Evolutionary conservation across 2,888 invertebrate genomes (phyloP), one percentile per base, ranked within the genome.

Genomic region (Drosophila kambysellisi): DNA sequence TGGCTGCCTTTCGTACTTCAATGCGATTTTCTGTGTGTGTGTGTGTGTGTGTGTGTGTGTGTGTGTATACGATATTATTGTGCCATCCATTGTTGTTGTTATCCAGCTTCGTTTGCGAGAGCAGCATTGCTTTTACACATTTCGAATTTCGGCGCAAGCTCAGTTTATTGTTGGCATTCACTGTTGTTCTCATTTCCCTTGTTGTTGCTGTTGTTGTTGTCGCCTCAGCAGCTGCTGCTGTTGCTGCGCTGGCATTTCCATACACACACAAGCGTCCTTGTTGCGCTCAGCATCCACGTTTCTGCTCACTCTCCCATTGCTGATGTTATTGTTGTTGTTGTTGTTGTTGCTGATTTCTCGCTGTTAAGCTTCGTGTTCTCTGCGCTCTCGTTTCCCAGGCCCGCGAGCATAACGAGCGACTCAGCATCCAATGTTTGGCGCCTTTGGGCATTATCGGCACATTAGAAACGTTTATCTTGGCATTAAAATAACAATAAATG

Each of bases 71-170:
- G 70, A 58, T 54, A 77, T 66, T 56, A 72, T 70, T 74, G 76
- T 69, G 59, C 65, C 66, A 80, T 70, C 76, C 56, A 78, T 84
- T 84, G 84, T 89, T 87, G 71, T 83, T 82, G 33, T 53, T 17
- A 39, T n/a, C 74, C 82, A 79, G 63, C 82, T 75, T 75, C 64
- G 59, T 67, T 64, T 61, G 74, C 53, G 87, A 83, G 88, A 75
- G 83, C 67, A 72, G 43, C 82, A 59, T 72, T 69, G 67, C 66
- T 74, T 73, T 75, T 56, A 56, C 56, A 75, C 61, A 67, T 76
- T 79, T 75, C 77, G 70, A 79, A 76, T 79, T 90, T 81, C 74
- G 83, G 89, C 89, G 89, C 89, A 89, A 83, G 82, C 91, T 87
- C 89, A 89, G 89, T 89, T 71, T 87, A 79, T 90, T 91, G 89